These are phyloP conservation scores for Mizuhopecten yessoensis DNA, from an alignment of 1,140 invertebrate species.

Conservation along the genomic window DNA sequence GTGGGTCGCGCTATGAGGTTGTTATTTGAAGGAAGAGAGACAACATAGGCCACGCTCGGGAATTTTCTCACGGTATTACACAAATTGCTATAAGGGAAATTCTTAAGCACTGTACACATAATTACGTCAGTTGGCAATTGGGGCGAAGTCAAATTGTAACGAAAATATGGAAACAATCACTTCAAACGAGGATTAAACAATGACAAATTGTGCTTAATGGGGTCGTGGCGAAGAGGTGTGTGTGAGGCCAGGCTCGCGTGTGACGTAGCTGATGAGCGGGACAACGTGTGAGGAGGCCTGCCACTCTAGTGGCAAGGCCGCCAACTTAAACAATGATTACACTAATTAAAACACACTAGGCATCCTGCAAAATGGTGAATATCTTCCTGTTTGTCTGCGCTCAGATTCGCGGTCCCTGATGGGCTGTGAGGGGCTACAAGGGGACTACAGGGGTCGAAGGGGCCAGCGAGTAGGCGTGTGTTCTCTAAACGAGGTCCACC, in stretches of 20 bases:
- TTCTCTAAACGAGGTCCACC: neutral
- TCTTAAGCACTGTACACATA: slow-evolving; percentile 34
- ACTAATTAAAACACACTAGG: slow-evolving; percentile 6
- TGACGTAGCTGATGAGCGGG: slow-evolving; percentile 17
- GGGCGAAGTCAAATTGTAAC: slow-evolving; percentile 37
- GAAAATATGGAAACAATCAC: slow-evolving; percentile 39
- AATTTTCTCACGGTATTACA: slow-evolving; percentile 34
- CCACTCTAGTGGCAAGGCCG: slow-evolving; percentile 20
- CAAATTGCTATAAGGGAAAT: slow-evolving; percentile 33
- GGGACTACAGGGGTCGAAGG: neutral
- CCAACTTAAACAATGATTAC: neutral
- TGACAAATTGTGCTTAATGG: slow-evolving; percentile 38
- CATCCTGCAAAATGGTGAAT: slow-evolving; percentile 36
- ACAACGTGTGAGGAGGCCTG: neutral
- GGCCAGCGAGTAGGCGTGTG: slow-evolving; percentile 6
- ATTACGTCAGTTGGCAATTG: slow-evolving; percentile 38
- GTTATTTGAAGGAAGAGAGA: slow-evolving; percentile 11
- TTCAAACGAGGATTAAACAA: slow-evolving; percentile 20
- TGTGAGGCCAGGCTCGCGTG: slow-evolving; percentile 7
- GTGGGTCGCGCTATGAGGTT: neutral
- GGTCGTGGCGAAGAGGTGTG: slow-evolving; percentile 36
- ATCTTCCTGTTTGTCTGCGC: slow-evolving; percentile 31
- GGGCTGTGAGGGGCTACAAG: slow-evolving; percentile 1
- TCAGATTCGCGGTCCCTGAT: neutral
- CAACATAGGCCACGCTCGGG: slow-evolving; percentile 28